A percentile compares a stretch with the other conserved stretches of the same genome.
These are phyloP conservation scores for Thymelicus sylvestris DNA, from an alignment of 2,888 invertebrate genomes.

Conservation along the genomic window DNA sequence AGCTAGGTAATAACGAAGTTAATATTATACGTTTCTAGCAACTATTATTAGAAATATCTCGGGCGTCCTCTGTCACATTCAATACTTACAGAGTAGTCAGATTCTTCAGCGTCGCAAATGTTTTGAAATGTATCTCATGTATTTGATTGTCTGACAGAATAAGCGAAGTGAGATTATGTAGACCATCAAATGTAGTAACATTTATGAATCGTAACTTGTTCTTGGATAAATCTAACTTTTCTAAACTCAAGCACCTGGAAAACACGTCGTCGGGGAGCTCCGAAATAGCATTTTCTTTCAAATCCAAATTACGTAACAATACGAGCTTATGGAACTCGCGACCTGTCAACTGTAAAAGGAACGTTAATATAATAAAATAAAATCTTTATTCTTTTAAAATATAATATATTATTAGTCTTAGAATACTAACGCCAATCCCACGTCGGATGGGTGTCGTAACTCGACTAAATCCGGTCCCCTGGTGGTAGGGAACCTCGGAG, in stretches of 20 bases:
- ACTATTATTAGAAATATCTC: too few relatives aligned
- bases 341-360: conserved; percentile 76
- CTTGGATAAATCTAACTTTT: conserved; percentile 88
- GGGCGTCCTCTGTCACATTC: neutral
- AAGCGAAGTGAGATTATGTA: conserved; percentile 87
- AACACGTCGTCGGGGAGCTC: conserved; percentile 85
- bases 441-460: too few relatives aligned
- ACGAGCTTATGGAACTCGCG: conserved; percentile 83
- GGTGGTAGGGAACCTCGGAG: too few relatives aligned
- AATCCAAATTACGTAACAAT: conserved; percentile 86
- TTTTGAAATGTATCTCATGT: conserved; percentile 85
- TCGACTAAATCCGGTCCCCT: too few relatives aligned
- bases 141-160: conserved; percentile 90
- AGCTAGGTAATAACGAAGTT: too few relatives aligned
- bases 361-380: conserved; percentile 1
- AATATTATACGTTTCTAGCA: too few relatives aligned
- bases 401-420: too few relatives aligned
- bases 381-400: neutral
- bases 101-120: conserved; percentile 86
- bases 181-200: conserved; percentile 85
- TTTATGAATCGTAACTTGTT: conserved; percentile 88
- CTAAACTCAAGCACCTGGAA: conserved; percentile 81
- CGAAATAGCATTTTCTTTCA: conserved; percentile 88
- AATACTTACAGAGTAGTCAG: conserved; percentile 88
- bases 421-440: too few relatives aligned